phyloP scores from a whole-genome alignment of 1,140 invertebrate genomes.

The Cydia pomonella region DNA sequence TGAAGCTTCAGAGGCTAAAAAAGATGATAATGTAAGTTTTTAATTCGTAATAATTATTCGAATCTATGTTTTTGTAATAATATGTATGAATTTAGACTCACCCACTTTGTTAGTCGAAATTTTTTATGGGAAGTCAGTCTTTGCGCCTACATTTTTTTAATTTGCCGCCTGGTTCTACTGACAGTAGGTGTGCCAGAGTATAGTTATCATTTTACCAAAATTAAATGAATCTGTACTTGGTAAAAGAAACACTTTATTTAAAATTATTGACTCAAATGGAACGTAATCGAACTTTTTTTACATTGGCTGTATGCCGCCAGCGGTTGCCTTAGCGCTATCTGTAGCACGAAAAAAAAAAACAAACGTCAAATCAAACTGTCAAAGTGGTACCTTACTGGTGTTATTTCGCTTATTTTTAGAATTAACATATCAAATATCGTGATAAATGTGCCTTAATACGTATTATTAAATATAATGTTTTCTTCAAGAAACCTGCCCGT shows the following conservation, averaged over 20 bases:
- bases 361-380: conserved; percentile 17
- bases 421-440: not conserved
- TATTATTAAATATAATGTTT: conserved; percentile 14
- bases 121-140: no score
- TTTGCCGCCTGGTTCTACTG: no score
- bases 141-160: no score
- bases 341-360: conserved; percentile 16
- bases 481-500: not conserved
- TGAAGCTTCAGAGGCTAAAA: conserved; percentile 4
- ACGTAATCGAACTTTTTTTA: not conserved
- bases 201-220: not conserved
- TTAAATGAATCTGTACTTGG: no score
- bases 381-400: not conserved
- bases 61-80: not conserved
- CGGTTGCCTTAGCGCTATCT: not conserved
- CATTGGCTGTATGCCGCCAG: not conserved
- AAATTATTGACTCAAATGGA: not conserved
- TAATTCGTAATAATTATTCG: not conserved
- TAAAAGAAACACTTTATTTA: not conserved
- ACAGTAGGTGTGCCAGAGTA: not conserved
- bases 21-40: conserved; percentile 15
- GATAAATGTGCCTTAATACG: not conserved
- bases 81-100: not conserved
- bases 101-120: no score
- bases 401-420: not conserved